These are phyloP conservation scores for Phania funesta DNA, from an alignment of 2,888 invertebrate species.

Conservation along the genomic window DNA sequence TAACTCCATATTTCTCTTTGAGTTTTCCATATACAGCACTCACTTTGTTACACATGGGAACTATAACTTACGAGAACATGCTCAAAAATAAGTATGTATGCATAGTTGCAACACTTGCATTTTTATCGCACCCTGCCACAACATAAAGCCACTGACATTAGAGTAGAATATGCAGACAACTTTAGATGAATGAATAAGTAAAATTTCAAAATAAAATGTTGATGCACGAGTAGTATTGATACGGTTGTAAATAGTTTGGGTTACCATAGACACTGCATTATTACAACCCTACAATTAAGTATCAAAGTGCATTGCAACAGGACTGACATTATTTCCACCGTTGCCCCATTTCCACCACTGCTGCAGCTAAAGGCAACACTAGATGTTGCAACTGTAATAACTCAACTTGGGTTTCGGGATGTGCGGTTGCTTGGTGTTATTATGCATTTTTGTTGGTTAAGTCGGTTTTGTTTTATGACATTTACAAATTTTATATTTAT, in stretches of 20 bases:
- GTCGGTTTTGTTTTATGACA: slow-evolving; percentile 67
- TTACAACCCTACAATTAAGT: slow-evolving; percentile 31
- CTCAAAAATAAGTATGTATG: too few species aligned
- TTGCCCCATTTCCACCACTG: not conserved
- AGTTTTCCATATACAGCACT: not conserved
- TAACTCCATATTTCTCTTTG: not conserved
- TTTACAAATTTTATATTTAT: slow-evolving; percentile 67
- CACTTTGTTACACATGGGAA: slow-evolving; percentile 21
- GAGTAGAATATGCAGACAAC: not conserved
- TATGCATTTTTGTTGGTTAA: slow-evolving; percentile 27
- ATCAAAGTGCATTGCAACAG: slow-evolving; percentile 25
- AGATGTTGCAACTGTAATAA: slow-evolving; percentile 35
- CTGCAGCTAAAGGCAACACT: slow-evolving; percentile 22
- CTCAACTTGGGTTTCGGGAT: slow-evolving; percentile 18
- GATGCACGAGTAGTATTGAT: not conserved
- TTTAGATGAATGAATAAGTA: not conserved
- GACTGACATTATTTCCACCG: too few species aligned
- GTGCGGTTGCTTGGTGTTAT: not conserved
- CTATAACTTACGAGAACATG: not conserved
- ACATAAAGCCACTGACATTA: slow-evolving; percentile 27
- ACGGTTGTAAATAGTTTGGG: slow-evolving; percentile 18
- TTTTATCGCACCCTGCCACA: slow-evolving; percentile 50
- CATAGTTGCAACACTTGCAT: slow-evolving; percentile 34
- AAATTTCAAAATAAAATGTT: slow-evolving; percentile 13
- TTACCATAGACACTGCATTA: slow-evolving; percentile 25